Conservation (phyloP, 2,113 vertebrate species). For the Leptocoma aspasia region DNA sequence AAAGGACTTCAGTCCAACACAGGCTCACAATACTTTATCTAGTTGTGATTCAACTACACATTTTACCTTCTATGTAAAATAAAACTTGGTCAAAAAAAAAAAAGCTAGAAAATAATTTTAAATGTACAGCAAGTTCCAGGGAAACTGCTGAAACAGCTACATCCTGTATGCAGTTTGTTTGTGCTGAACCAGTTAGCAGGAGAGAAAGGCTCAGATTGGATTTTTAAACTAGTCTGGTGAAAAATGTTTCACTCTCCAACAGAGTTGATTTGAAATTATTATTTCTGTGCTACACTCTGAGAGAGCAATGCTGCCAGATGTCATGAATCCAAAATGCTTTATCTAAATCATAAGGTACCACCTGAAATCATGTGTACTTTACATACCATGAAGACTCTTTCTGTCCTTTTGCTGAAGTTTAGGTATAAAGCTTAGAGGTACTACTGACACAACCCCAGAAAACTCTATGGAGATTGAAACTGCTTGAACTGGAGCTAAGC, state of each 20-base stretch:
- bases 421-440: neutral
- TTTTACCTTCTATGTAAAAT: neutral
- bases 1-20: neutral
- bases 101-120: neutral
- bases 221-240: neutral
- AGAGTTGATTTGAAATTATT: neutral
- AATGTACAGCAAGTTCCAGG: neutral
- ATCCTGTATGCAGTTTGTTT: neutral
- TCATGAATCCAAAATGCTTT: neutral
- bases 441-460: neutral
- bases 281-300: neutral
- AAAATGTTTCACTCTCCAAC: neutral
- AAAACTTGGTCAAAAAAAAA: neutral
- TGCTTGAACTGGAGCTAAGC: neutral
- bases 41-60: constrained; percentile 10
- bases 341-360: neutral
- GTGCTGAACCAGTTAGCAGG: constrained; percentile 9
- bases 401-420: neutral
- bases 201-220: neutral
- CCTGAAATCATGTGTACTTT: neutral
- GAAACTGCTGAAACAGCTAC: constrained; percentile 18
- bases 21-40: neutral
- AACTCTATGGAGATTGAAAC: neutral
- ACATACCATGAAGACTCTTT: neutral
- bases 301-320: neutral